Percentiles rank a stretch among this genome's conserved stretches.
phyloP scores from a whole-genome alignment of 2,888 invertebrate species.

The Hydrotaea diabolus region DNA sequence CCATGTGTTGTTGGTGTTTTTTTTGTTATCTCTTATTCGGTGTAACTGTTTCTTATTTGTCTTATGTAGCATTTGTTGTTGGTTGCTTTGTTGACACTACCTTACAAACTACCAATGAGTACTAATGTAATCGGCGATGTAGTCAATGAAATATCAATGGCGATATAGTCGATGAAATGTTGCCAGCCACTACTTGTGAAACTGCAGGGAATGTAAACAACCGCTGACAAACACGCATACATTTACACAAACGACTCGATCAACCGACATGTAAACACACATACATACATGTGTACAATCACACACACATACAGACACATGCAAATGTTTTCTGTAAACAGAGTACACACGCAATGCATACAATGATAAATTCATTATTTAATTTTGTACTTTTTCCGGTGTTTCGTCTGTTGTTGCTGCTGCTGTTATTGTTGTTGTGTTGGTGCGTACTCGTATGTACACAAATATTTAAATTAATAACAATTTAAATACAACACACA shows the following conservation, averaged over 20 bases:
- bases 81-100: too few species aligned
- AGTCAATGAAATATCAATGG: too few species aligned
- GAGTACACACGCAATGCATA: constrained; percentile 33
- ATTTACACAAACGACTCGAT: constrained; percentile 19
- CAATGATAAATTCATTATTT: constrained; percentile 57
- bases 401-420: background rate
- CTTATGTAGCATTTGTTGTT: too few species aligned
- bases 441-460: background rate
- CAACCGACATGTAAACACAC: constrained; percentile 26
- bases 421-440: background rate
- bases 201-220: constrained; percentile 53
- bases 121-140: too few species aligned
- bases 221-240: constrained; percentile 7
- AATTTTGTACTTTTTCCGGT: constrained; percentile 22
- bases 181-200: too few species aligned
- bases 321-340: constrained; percentile 1
- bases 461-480: constrained; percentile 22
- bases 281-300: background rate
- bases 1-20: too few species aligned
- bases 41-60: too few species aligned
- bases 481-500: background rate
- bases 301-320: constrained; percentile 27
- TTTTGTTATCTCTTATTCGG: too few species aligned
- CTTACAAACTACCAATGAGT: too few species aligned
- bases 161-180: too few species aligned